Evolutionary conservation across 2,888 invertebrate genomes (phyloP), one percentile per base, ranked within the genome.

Genomic region (Synergus gifuensis): DNA sequence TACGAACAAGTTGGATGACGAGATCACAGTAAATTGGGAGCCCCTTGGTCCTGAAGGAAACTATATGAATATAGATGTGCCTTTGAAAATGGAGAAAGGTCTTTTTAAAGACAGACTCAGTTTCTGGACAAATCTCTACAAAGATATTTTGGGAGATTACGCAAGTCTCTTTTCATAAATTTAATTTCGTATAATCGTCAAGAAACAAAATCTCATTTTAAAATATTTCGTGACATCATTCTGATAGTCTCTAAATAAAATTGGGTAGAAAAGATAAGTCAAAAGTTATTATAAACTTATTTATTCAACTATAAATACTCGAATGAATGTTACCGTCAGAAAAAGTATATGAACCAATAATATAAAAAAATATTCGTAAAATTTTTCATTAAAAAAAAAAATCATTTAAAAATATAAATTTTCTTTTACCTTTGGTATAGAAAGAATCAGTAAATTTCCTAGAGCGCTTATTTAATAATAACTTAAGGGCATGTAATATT

Each of bases 41-140:
- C 91, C 90, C 0, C 90, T 90, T 81, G 88, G 87, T 4, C 76
- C 77, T 4, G 89, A 89, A 11, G 86, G 86, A 64, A 92, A 93
- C 78, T 93, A 92, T 77, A 83, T 93, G 76, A 87, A 89, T 9
- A 89, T 94, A 2, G 89, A 92, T 63, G 84, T 92, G 11, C 86
- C 89, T 1, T 85, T 91, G 28, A 86, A 89, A 11, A 84, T 92
- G 84, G 90, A 90, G 16, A 84, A 84, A 1, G 88, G 89, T n/a
- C 85, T 93, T 7, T 89, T 93, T 16, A 86, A 86, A 58, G 91
- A 92, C 1, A 89, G 93, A 60, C 83, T 92, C 3, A 90, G 91
- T 1, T 93, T 93, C 40, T 94, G 94, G 94, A 90, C 93, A 62
- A 89, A 89, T 78, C 77, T 93, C 63, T 93, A 93, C 79, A 89